Percentiles rank a stretch among this genome's conserved stretches.
phyloP scores from a whole-genome alignment of 2,888 invertebrate genomes.

The Cerceris ruficornis region DNA sequence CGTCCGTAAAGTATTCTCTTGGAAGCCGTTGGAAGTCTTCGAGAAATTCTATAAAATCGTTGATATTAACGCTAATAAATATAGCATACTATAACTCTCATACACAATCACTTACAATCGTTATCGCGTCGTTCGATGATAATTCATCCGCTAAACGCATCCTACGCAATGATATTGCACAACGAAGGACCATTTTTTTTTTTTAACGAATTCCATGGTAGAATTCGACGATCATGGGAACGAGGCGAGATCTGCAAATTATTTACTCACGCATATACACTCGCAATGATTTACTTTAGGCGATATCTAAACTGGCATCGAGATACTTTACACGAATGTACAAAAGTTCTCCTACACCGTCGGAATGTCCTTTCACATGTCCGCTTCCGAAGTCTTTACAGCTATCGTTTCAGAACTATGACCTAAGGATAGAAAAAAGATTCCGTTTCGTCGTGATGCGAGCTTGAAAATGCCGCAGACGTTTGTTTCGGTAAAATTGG shows the following conservation, averaged over 20 bases:
- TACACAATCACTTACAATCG: no score
- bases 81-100: no score
- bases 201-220: neutral
- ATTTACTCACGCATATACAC: slow-evolving; percentile 57
- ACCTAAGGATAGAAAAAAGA: slow-evolving; percentile 50
- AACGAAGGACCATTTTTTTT: no score
- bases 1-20: no score
- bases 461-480: slow-evolving; percentile 27
- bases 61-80: no score
- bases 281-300: slow-evolving; percentile 58
- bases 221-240: slow-evolving; percentile 6
- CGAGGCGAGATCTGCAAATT: slow-evolving; percentile 41
- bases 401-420: slow-evolving; percentile 23
- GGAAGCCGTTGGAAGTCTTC: no score
- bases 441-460: slow-evolving; percentile 10
- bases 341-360: slow-evolving; percentile 64
- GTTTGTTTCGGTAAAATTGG: slow-evolving; percentile 30
- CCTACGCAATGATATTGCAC: no score
- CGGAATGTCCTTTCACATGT: slow-evolving; percentile 54
- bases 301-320: slow-evolving; percentile 73
- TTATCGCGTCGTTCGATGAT: no score
- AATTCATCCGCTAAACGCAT: no score
- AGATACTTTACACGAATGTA: slow-evolving; percentile 77
- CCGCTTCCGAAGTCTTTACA: slow-evolving; percentile 15
- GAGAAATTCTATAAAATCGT: no score